A percentile compares a stretch with the other conserved stretches of the same genome.
Evolutionary conservation across 2,113 vertebrate genomes (phyloP).

Genomic region (Rhodinocichla rosea): DNA sequence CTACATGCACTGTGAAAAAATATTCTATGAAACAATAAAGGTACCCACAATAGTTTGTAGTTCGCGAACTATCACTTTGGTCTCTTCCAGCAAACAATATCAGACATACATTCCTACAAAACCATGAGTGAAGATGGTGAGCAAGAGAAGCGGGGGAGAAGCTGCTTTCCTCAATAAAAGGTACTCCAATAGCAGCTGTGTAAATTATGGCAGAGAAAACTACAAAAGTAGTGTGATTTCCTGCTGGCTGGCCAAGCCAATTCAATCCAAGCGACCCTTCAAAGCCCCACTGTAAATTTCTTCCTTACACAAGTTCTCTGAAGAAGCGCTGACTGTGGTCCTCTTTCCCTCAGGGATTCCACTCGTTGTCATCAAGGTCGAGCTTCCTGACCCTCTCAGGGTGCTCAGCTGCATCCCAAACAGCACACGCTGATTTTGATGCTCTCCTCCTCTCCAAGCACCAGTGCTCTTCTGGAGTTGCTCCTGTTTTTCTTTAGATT

Average conservation of each 20-base stretch:
- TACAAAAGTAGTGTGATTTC: neutral
- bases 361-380: fast-evolving
- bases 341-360: neutral
- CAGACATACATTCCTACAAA: neutral
- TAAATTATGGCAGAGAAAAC: neutral
- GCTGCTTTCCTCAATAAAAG: neutral
- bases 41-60: neutral
- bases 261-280: neutral
- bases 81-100: neutral
- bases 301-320: neutral
- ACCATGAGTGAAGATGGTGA: neutral
- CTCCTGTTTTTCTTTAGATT: neutral
- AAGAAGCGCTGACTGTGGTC: fast-evolving
- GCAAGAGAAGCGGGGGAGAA: neutral
- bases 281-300: neutral
- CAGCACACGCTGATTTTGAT: neutral
- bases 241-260: fast-evolving
- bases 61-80: neutral
- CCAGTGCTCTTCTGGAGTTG: neutral
- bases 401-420: neutral
- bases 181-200: neutral
- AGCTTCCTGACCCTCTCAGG: neutral
- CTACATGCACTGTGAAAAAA: neutral
- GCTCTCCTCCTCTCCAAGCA: neutral
- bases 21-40: neutral